Evolutionary conservation across 2,888 invertebrate species (phyloP), one percentile per base, ranked within the genome.

Genomic region (Sarcophaga rosellei): DNA sequence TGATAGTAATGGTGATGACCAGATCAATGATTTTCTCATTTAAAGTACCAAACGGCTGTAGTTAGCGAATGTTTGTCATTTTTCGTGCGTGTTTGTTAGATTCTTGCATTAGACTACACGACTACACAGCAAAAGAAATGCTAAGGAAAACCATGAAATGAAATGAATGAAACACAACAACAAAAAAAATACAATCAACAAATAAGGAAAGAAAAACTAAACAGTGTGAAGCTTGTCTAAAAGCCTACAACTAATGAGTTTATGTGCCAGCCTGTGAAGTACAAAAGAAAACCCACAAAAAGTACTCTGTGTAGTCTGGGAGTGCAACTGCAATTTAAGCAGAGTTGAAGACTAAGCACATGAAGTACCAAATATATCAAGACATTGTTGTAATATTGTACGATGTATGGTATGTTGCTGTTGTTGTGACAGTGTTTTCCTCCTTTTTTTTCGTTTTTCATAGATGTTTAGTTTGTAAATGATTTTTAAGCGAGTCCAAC

Each of bases 31-130:
- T 73, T 61, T 53, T 76, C 59, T 66, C 17, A 5, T 76, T 63
- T 45, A 35, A 82, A 59, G 25, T 35, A 25, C 57, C 62, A 61
- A 76, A 75, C 15, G 70, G 23, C 81, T 72, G 77, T 76, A 82
- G 85, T 85, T 80, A 82, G 84, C 82, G 69, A 77, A 86, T 84
- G 81, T 72, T 75, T 84, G 86, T 79, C 72, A 88, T 88, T 84
- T 87, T 81, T 83, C 69, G 80, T 83, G 86, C 80, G 79, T 83
- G 76, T 80, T 80, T 76, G 76, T 76, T 76, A 82, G 75, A 86
- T 82, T 70, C 79, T 23, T 35, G 35, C 35, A 35, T 35, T 35
- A 35, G 35, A 35, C 35, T 35, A 35, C 35, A 35, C 35, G 35
- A 10, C 35, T 8, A 35, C 10, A 35, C 10, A 35, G 35, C 35